Evolutionary conservation across 2,888 invertebrate genomes (phyloP).

Genomic region (Serrognathus titanus): DNA sequence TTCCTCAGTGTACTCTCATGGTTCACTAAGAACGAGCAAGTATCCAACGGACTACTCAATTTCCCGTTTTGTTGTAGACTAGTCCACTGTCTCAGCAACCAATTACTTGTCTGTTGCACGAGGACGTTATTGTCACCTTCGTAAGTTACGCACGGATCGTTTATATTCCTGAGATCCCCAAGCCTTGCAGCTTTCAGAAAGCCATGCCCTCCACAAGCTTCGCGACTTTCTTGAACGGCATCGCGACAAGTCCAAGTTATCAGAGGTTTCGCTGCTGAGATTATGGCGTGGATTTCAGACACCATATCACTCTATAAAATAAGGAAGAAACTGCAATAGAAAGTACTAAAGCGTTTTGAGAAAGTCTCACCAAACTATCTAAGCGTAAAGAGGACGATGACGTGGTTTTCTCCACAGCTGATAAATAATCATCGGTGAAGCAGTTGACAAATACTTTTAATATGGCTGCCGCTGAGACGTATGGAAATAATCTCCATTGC

Average conservation of each 20-base stretch:
- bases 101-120: conserved; percentile 86
- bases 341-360: neutral
- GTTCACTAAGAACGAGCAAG: conserved; percentile 63
- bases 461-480: conserved; percentile 67
- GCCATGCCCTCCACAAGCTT: conserved; percentile 88
- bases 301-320: conserved; percentile 59
- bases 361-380: conserved; percentile 38
- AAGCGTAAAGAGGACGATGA: conserved; percentile 36
- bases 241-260: conserved; percentile 74
- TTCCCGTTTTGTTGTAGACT: conserved; percentile 47
- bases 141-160: conserved; percentile 88
- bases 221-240: conserved; percentile 77
- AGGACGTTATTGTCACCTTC: conserved; percentile 96
- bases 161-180: conserved; percentile 79
- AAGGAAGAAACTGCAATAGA: neutral
- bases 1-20: conserved; percentile 50
- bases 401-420: conserved; percentile 65
- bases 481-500: conserved; percentile 81
- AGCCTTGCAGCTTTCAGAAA: conserved; percentile 78
- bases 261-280: conserved; percentile 65
- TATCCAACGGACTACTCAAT: conserved; percentile 66
- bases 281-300: conserved; percentile 67
- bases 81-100: conserved; percentile 70
- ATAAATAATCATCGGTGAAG: conserved; percentile 63
- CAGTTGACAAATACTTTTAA: conserved; percentile 64